These are phyloP conservation scores for Peromyscus melanophrys DNA, from an alignment of 2,797 vertebrate genomes.

Conservation along the genomic window DNA sequence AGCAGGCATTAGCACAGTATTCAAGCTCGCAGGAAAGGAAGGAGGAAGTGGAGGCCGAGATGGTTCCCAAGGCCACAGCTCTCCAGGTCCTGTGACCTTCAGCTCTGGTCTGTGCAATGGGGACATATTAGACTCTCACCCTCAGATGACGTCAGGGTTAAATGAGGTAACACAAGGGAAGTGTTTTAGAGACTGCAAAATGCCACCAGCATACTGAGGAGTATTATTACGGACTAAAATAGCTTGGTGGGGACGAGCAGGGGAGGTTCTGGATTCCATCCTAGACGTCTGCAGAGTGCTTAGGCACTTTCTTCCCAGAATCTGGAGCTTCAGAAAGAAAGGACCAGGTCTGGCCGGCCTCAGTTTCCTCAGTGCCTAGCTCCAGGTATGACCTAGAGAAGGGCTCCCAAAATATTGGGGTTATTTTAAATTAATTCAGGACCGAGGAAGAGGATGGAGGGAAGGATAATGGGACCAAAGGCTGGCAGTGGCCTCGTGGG, in stretches of 20 bases:
- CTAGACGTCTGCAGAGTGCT: slow-evolving; percentile 3
- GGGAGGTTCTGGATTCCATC: slow-evolving; percentile 54
- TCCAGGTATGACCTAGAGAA: background rate
- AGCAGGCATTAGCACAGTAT: background rate
- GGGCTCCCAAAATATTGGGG: background rate
- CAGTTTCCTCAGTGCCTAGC: slow-evolving; percentile 48
- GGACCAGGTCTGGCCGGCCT: background rate
- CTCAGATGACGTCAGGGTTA: slow-evolving; percentile 48
- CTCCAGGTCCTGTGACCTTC: background rate
- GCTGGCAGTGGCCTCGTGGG: background rate
- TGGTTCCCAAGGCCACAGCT: background rate
- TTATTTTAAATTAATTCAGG: background rate
- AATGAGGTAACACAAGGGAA: slow-evolving; percentile 56
- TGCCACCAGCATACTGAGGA: slow-evolving; percentile 29
- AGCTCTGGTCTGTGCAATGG: background rate
- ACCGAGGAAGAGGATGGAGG: background rate
- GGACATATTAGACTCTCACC: background rate
- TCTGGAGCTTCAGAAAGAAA: background rate
- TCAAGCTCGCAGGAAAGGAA: background rate
- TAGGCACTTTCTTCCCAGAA: background rate
- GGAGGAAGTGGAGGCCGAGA: background rate
- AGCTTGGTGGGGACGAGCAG: slow-evolving; percentile 45
- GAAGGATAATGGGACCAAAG: background rate
- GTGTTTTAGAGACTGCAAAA: slow-evolving; percentile 57
- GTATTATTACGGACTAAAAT: slow-evolving; percentile 72